phyloP scores from a whole-genome alignment of 2,797 vertebrate species.

The Nyctibius grandis region DNA sequence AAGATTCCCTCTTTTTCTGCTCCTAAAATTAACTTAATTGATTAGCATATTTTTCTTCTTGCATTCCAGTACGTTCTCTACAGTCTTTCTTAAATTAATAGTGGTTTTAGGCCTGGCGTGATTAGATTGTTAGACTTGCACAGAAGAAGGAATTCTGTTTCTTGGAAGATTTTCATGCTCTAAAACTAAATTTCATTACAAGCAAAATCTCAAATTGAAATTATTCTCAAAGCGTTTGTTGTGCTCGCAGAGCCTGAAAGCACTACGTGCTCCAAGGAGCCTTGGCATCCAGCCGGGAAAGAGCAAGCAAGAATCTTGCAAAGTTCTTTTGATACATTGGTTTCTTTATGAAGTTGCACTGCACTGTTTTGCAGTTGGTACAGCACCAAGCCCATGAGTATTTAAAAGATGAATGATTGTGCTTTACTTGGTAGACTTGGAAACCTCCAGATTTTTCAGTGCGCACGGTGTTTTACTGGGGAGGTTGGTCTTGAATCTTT shows the following conservation, averaged over 20 bases:
- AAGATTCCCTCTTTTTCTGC: neutral
- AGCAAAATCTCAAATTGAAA: neutral
- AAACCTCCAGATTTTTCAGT: neutral
- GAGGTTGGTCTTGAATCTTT: neutral
- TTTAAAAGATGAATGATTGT: neutral
- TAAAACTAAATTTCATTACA: neutral
- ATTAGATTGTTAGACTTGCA: neutral
- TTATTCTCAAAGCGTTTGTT: neutral
- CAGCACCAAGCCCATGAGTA: neutral
- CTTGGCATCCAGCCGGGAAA: neutral
- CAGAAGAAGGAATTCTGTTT: neutral
- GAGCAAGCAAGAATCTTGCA: neutral
- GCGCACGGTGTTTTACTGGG: neutral
- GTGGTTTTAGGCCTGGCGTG: neutral
- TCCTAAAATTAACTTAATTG: neutral
- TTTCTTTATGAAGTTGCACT: neutral
- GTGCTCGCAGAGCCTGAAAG: neutral
- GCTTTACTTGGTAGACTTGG: neutral
- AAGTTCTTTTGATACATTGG: accelerated
- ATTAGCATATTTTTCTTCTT: neutral
- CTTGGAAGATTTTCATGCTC: neutral
- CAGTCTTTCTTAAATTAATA: neutral
- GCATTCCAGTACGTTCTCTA: neutral
- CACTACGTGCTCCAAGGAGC: neutral
- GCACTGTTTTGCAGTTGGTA: neutral